Percentiles rank a stretch among this genome's conserved stretches.
These are phyloP conservation scores for Papilio machaon DNA, from an alignment of 1,140 invertebrate species.

Conservation along the genomic window DNA sequence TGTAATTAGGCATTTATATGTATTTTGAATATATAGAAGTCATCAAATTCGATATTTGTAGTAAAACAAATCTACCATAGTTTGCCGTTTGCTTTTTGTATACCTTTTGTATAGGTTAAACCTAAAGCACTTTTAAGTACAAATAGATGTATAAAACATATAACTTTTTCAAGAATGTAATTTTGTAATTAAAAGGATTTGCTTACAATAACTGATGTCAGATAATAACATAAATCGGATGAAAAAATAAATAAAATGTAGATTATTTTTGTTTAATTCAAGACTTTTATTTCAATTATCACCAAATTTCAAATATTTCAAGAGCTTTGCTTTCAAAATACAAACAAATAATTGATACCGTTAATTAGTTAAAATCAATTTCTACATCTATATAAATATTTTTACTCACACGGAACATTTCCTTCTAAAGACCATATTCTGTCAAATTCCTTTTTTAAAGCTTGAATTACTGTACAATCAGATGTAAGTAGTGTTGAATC, in stretches of 20 bases:
- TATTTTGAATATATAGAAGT: not conserved
- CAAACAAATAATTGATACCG: not conserved
- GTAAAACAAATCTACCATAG: not conserved
- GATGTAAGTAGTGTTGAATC: constrained; percentile 64
- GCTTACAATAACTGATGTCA: constrained; percentile 46
- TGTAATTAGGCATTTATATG: not conserved
- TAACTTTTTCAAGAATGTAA: constrained; percentile 45
- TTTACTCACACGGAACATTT: not conserved
- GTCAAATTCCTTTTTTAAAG: constrained; percentile 64
- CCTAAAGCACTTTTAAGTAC: constrained; percentile 69
- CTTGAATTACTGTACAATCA: constrained; percentile 49
- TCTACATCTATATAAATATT: not conserved
- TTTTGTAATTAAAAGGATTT: constrained; percentile 45
- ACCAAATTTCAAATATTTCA: constrained; percentile 3
- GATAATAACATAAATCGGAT: constrained; percentile 40
- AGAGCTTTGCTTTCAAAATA: not conserved
- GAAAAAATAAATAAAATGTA: constrained; percentile 60
- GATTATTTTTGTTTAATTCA: constrained; percentile 65
- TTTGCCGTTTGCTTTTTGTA: constrained; percentile 39
- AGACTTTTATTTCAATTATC: constrained; percentile 50
- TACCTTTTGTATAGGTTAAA: constrained; percentile 47
- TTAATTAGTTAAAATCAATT: constrained; percentile 5
- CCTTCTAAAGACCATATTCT: constrained; percentile 59
- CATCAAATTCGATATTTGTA: not conserved
- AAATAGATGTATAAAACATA: constrained; percentile 63